Base-by-base conservation (phyloP, 2,888 invertebrate species). In the Limnephilus marmoratus region DNA sequence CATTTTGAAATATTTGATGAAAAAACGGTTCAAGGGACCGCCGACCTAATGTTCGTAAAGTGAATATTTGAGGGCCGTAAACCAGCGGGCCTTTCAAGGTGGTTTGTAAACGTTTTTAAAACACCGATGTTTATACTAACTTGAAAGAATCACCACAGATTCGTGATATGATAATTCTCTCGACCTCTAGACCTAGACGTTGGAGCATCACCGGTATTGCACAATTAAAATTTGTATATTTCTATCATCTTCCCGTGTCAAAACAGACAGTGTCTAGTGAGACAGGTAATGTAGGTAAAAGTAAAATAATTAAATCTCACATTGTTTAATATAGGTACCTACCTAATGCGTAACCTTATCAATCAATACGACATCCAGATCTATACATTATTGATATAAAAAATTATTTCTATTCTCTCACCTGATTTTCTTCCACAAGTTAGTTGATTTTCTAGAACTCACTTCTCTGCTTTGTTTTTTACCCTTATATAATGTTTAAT, bases 61-160 rank as follows among this genome's bases (percentile, higher is more conserved):
- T 37, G 85, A 91, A 49, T 87, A 87, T 91, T 41, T 90, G 53
- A 81, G 81, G 92, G 87, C 91, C 92, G 87, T 93, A 93, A 93
- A 92, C 89, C 91, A 53, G 93, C 82, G 89, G 90, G 92, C 91
- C 93, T 92, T 92, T 31, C 29, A 86, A 49, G 83, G 29, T 7
- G 85, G 24, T 68, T 68, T n/a, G 68, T 68, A 0, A 68, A 24
- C 68, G 68, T 68, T 24, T 68, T 68, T 24, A 24, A 68, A 68
- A 68, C n/a, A 68, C 68, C 68, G 68, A 68, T 68, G 68, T 68
- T n/a, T 68, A 24, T 68, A 24, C 49, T 49, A 49, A 49, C 68
- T n/a, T 68, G 68, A n/a, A 24, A 68, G 68, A 68, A 24, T 68
- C 68, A 24, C 24, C 24, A n/a, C 24, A 68, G 68, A 68, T 24